Conservation (phyloP, 2,888 invertebrate genomes). For the Helicoverpa assulta region DNA sequence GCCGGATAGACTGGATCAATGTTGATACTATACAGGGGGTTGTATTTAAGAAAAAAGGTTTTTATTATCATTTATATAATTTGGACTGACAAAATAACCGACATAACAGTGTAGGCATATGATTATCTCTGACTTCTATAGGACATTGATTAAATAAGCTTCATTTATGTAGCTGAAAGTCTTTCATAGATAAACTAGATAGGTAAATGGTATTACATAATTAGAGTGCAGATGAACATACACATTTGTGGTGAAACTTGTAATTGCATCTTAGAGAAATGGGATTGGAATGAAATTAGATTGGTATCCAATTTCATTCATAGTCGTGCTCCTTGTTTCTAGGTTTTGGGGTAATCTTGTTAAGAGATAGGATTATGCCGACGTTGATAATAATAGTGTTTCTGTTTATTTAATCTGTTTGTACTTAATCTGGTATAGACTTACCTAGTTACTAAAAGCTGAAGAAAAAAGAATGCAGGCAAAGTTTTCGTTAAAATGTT, state of each 20-base stretch:
- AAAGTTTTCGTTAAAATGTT: background rate
- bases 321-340: background rate
- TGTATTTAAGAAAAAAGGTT: no score
- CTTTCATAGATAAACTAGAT: no score
- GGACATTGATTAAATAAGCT: no score
- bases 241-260: slow-evolving; percentile 18
- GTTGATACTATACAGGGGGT: no score
- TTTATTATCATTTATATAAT: no score
- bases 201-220: background rate
- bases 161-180: no score
- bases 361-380: slow-evolving; percentile 1
- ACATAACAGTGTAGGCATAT: no score
- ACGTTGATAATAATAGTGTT: no score
- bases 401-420: no score
- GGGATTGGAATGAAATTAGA: slow-evolving; percentile 44
- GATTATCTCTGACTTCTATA: no score
- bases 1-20: no score
- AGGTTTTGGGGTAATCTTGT: background rate
- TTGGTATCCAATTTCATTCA: slow-evolving; percentile 19
- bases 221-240: slow-evolving; percentile 10
- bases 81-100: no score
- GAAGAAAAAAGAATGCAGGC: background rate
- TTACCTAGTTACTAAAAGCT: slow-evolving; percentile 2
- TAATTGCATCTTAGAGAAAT: slow-evolving; percentile 42
- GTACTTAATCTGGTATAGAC: background rate